phyloP scores from a whole-genome alignment of 2,113 vertebrate genomes.

The Fregata magnificens region DNA sequence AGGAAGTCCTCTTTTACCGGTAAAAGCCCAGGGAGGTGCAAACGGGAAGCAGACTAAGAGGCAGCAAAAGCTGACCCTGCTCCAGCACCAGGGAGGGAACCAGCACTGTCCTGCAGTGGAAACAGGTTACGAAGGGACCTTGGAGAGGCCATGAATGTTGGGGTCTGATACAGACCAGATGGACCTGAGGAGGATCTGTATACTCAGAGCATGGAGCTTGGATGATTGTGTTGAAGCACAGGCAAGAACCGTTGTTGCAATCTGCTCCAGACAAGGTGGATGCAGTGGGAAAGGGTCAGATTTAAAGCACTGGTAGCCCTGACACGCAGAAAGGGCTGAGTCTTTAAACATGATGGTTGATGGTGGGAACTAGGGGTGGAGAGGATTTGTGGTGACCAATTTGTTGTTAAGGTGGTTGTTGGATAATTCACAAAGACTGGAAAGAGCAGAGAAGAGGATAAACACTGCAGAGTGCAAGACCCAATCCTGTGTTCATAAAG shows the following conservation, averaged over 20 bases:
- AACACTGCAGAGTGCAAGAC: not conserved
- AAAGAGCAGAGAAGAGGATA: not conserved
- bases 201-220: accelerated
- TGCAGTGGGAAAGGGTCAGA: not conserved
- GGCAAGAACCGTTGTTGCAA: not conserved
- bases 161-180: not conserved
- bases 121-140: not conserved
- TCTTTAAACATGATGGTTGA: accelerated
- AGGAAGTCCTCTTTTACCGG: not conserved
- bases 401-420: not conserved
- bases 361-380: not conserved
- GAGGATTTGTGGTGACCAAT: not conserved
- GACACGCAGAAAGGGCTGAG: not conserved
- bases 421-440: not conserved
- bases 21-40: not conserved
- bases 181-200: accelerated
- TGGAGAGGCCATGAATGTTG: not conserved
- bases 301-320: not conserved
- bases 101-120: not conserved
- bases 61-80: not conserved
- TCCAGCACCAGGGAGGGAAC: not conserved
- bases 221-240: not conserved
- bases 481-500: not conserved
- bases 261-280: not conserved
- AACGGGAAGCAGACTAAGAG: not conserved